These are phyloP conservation scores for Phthorimaea operculella DNA, from an alignment of 1,140 invertebrate species.

Conservation along the genomic window DNA sequence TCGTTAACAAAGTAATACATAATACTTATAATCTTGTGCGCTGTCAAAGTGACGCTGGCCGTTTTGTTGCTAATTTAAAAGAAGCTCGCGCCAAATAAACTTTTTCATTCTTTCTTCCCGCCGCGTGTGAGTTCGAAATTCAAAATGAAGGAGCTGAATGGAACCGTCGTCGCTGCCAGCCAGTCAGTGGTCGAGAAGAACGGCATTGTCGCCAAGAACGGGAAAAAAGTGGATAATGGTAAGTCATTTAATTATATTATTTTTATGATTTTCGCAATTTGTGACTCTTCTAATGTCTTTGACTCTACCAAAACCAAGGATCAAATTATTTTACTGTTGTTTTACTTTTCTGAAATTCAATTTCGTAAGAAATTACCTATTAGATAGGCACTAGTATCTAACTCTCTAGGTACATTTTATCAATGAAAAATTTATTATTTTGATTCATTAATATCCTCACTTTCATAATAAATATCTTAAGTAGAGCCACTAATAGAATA, in stretches of 20 bases:
- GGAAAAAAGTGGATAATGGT: constrained; percentile 43
- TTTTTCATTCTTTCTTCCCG: constrained; percentile 16
- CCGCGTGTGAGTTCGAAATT: constrained; percentile 4
- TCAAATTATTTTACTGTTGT: background rate
- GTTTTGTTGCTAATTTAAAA: background rate
- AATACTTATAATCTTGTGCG: constrained; percentile 18
- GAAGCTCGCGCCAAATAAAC: background rate
- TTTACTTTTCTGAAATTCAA: too few species aligned
- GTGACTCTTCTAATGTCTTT: background rate
- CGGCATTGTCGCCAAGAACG: constrained; percentile 36
- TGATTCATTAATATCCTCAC: too few species aligned
- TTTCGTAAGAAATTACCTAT: too few species aligned
- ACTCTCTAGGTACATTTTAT: too few species aligned
- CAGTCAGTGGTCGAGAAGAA: constrained; percentile 26
- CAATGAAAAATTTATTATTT: too few species aligned
- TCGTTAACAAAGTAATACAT: constrained; percentile 12
- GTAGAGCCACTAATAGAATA: too few species aligned
- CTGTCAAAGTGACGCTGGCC: constrained; percentile 48
- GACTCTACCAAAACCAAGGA: background rate
- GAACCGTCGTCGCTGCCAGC: constrained; percentile 28
- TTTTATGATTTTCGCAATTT: background rate
- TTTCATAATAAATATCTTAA: too few species aligned
- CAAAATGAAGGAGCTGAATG: constrained; percentile 47
- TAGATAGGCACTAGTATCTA: too few species aligned
- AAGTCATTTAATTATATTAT: constrained; percentile 22